These are phyloP conservation scores for Gastrophysa polygoni DNA, from an alignment of 2,888 invertebrate genomes.

Conservation along the genomic window DNA sequence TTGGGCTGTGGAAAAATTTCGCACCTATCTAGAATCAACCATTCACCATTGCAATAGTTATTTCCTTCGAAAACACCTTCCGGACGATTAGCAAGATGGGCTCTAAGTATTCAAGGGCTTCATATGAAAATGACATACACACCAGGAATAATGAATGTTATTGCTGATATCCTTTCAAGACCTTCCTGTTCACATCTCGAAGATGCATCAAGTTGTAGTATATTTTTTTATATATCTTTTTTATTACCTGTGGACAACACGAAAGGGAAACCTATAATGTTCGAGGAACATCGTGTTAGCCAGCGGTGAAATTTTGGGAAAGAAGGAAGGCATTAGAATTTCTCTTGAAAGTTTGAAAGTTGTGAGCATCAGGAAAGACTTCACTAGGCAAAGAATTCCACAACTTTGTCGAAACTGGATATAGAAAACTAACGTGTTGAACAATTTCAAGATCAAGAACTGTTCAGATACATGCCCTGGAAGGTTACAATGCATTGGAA, in stretches of 20 bases:
- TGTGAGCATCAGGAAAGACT: no score
- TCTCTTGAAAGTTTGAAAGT: no score
- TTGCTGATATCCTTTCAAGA: conserved; percentile 12
- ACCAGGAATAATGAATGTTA: conserved; percentile 2
- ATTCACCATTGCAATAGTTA: conserved; percentile 53
- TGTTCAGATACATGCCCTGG: conserved; percentile 9
- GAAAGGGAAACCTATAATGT: no score
- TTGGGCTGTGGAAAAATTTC: conserved; percentile 50
- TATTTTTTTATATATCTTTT: no score
- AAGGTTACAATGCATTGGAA: conserved; percentile 30
- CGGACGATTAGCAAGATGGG: not conserved
- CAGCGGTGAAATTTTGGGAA: no score
- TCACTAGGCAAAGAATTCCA: not conserved
- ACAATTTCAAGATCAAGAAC: not conserved
- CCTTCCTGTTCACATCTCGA: not conserved
- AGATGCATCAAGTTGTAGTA: not conserved
- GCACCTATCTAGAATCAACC: conserved; percentile 56
- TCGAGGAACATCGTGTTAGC: no score
- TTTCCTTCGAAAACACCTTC: not conserved
- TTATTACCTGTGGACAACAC: no score
- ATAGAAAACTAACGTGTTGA: not conserved
- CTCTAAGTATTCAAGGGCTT: not conserved
- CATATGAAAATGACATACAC: conserved; percentile 1
- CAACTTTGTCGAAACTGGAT: not conserved
- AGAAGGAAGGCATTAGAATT: no score